Conservation (phyloP, 2,888 invertebrate species). For the Hipparchia sbordonii region DNA sequence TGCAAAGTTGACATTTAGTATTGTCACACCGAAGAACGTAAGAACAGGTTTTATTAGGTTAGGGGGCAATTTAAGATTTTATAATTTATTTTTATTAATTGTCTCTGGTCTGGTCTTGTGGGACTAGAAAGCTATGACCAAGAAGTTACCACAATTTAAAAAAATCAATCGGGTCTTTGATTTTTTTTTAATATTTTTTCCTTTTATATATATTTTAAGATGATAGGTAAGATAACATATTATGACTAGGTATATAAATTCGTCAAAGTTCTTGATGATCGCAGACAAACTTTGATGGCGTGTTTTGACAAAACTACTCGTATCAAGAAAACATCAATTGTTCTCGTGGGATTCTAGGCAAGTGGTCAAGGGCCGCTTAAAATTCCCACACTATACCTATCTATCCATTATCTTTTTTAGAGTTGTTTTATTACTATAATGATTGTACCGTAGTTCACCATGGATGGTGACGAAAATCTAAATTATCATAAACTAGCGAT, state of each 20-base stretch:
- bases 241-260: background rate
- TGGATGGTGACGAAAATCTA: conserved; percentile 3
- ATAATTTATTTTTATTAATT: no score
- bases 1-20: conserved; percentile 48
- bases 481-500: background rate
- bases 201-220: no score
- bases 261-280: conserved; percentile 38
- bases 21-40: conserved; percentile 37
- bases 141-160: no score
- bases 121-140: no score
- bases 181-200: no score
- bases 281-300: conserved; percentile 16
- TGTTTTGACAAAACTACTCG: conserved; percentile 44
- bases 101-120: no score
- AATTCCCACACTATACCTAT: conserved; percentile 58
- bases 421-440: conserved; percentile 24
- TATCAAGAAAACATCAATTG: conserved; percentile 50
- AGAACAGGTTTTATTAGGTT: conserved; percentile 34
- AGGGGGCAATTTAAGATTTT: background rate
- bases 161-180: no score
- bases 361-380: conserved; percentile 60
- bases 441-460: background rate
- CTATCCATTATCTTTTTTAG: conserved; percentile 36
- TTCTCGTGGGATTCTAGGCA: conserved; percentile 59
- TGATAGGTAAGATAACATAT: no score